Evolutionary conservation across 2,113 vertebrate genomes (phyloP).

Genomic region (Taurulus bubalis): DNA sequence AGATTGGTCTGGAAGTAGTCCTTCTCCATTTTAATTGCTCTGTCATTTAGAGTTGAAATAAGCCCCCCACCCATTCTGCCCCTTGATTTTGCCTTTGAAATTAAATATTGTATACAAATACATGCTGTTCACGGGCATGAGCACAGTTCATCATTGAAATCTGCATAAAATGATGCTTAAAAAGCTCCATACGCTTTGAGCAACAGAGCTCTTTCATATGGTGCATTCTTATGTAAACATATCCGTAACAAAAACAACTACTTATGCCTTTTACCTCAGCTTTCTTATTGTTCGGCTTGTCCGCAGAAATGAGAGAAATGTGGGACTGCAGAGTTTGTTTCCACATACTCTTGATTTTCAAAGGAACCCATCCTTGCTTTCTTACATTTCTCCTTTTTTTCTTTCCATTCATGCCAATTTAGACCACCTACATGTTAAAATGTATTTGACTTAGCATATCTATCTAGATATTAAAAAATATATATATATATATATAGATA

Average conservation of each 20-base stretch:
- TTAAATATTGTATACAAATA: conserved; percentile 84
- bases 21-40: conserved; percentile 86
- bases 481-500: neutral
- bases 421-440: conserved; percentile 72
- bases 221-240: conserved; percentile 76
- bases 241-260: conserved; percentile 81
- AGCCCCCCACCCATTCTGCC: conserved; percentile 68
- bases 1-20: conserved; percentile 86
- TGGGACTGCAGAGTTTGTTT: conserved; percentile 66
- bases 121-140: conserved; percentile 79
- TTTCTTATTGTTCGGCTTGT: conserved; percentile 68
- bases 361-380: conserved; percentile 62
- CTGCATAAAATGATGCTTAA: conserved; percentile 83
- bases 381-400: conserved; percentile 39
- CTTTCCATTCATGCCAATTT: conserved; percentile 39
- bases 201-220: conserved; percentile 66
- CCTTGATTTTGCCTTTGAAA: conserved; percentile 84
- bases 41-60: conserved; percentile 85
- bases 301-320: conserved; percentile 76
- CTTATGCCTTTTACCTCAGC: conserved; percentile 66
- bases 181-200: conserved; percentile 78
- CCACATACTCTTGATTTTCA: conserved; percentile 71
- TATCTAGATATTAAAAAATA: no score
- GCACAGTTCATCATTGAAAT: conserved; percentile 77
- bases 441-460: conserved; percentile 14